Base-by-base conservation (phyloP, 2,888 invertebrate species). In the Tyria jacobaeae region DNA sequence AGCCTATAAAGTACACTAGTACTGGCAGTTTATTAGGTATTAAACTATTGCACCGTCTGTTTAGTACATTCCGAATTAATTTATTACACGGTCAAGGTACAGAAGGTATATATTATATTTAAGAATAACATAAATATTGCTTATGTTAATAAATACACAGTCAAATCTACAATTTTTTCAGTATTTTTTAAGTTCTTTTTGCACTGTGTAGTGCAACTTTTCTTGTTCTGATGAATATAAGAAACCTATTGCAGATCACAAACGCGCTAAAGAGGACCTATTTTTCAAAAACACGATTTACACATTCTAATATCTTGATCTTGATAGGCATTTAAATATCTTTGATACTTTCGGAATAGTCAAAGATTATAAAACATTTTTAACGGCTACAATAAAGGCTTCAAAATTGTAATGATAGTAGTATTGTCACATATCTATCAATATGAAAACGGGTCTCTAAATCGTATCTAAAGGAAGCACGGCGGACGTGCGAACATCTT, bases 401-500 rank as follows among this genome's bases (percentile, higher is more conserved):
- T 4, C 27, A 6, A 1, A 21, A 5, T 44, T 44, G 12, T 44
- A 21, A 12, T 44, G 44, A 21, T 44, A 2, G 44, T 44, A 10
- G 12, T 44, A 10, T 44, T 44, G 21, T 44, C 21, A 44, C 44
- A 21, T 44, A 12, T 44, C 12, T 44, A 44, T 44, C 12, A 21
- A 21, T 21, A 44, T n/a, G n/a, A n/a, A 17, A 21, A 21, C 44
- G 24, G 6, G 56, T 15, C 21, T 21, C n/a, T 47, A 49, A 54
- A 34, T 51, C n/a, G 14, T 35, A 58, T 62, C 44, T 60, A 34
- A 65, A 61, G 57, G 57, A 34, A 57, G 57, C 63, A 57, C 57
- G 41, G 57, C 15, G 55, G 60, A 73, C 59, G 68, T 71, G 69
- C 66, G 57, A 50, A 35, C 37, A 55, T 47, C 51, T 64, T 53